A percentile compares a stretch with the other conserved stretches of the same genome.
These are phyloP conservation scores for Euleptes europaea DNA, from an alignment of 2,113 vertebrate genomes.

Conservation along the genomic window DNA sequence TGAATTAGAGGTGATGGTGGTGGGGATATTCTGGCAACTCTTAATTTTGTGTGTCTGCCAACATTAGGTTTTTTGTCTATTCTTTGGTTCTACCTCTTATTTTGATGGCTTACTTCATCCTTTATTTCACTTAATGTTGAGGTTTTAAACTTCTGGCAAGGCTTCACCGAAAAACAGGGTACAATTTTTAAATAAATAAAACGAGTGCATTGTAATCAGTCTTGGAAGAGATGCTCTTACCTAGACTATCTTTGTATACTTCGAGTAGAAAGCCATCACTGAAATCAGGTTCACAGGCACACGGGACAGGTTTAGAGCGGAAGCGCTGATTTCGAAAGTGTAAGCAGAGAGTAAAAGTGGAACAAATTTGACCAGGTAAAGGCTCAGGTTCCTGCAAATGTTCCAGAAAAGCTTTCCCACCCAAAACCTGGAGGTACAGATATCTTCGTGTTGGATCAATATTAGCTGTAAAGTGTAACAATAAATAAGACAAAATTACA, in stretches of 20 bases:
- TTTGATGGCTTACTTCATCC: too few relatives aligned
- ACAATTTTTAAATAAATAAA: too few relatives aligned
- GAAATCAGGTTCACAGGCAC: conserved; percentile 94
- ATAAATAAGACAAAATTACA: conserved; percentile 74
- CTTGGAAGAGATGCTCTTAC: conserved; percentile 65
- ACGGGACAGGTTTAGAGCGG: conserved; percentile 92
- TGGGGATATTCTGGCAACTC: too few relatives aligned
- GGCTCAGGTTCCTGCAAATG: conserved; percentile 93
- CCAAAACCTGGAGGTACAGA: conserved; percentile 94
- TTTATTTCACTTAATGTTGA: too few relatives aligned
- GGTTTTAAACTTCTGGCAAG: too few relatives aligned
- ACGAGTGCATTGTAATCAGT: too few relatives aligned
- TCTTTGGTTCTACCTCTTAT: too few relatives aligned
- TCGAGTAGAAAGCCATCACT: conserved; percentile 93
- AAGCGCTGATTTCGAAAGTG: conserved; percentile 97
- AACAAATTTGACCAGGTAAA: conserved; percentile 90
- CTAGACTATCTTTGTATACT: conserved; percentile 85
- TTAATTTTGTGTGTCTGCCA: too few relatives aligned
- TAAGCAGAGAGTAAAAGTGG: conserved; percentile 91
- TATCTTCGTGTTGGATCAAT: conserved; percentile 90
- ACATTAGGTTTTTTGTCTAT: too few relatives aligned
- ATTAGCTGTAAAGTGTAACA: conserved; percentile 83
- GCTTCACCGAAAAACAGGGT: too few relatives aligned
- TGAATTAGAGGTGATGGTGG: too few relatives aligned
- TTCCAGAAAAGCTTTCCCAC: conserved; percentile 96